phyloP scores from a whole-genome alignment of 2,113 vertebrate species.

The Cnemophilus loriae region DNA sequence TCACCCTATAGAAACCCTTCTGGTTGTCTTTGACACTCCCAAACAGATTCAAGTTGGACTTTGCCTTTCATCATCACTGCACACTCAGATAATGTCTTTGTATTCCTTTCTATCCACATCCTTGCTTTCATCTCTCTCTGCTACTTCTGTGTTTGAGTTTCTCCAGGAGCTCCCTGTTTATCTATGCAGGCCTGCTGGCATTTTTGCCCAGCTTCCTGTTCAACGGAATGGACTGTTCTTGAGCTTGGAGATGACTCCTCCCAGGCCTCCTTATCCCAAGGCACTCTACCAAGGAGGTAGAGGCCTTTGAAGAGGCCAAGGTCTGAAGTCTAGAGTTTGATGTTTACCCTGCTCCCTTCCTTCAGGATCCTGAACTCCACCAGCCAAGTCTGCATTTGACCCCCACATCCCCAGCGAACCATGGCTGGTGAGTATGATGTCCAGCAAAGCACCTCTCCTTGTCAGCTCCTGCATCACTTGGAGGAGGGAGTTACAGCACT shows the following conservation, averaged over 20 bases:
- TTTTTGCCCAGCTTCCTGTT: not conserved
- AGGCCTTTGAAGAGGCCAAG: not conserved
- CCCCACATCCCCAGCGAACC: rapidly evolving
- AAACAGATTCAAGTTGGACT: not conserved
- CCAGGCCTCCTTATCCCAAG: not conserved
- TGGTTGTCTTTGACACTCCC: not conserved
- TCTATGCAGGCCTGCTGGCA: not conserved
- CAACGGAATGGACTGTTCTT: not conserved
- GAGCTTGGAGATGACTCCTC: not conserved
- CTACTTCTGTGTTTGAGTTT: not conserved
- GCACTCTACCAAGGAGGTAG: not conserved
- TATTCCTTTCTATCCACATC: not conserved
- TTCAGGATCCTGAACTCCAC: not conserved
- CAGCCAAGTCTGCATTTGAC: not conserved
- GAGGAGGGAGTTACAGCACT: not conserved
- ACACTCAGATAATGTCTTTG: not conserved
- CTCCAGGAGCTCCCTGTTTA: not conserved
- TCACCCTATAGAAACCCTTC: not conserved
- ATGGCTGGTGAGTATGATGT: not conserved
- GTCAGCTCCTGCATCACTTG: not conserved
- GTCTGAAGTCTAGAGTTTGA: not conserved
- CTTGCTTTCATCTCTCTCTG: not conserved
- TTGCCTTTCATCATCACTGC: not conserved
- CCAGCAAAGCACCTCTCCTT: not conserved
- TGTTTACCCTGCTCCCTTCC: not conserved